Evolutionary conservation across 2,888 invertebrate species (phyloP).

Genomic region (Stegophylla sp.): DNA sequence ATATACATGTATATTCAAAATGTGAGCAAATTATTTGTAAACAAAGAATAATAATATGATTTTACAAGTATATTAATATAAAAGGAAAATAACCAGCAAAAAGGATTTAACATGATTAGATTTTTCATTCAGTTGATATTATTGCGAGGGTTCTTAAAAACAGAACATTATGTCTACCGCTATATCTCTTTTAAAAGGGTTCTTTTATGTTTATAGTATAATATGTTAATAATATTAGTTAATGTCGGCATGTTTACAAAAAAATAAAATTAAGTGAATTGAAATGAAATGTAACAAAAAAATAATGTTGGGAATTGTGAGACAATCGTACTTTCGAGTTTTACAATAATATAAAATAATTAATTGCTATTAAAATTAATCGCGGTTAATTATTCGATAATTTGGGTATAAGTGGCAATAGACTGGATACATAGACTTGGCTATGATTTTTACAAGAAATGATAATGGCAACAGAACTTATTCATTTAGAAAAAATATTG

Average conservation of each 20-base stretch:
- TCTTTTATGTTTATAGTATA: conserved; percentile 43
- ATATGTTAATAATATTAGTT: conserved; percentile 33
- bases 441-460: too few relatives aligned
- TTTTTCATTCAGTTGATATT: conserved; percentile 42
- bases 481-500: too few relatives aligned
- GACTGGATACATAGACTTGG: too few relatives aligned
- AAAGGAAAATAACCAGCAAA: conserved; percentile 34
- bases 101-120: conserved; percentile 41
- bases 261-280: not conserved
- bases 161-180: conserved; percentile 1
- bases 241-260: not conserved
- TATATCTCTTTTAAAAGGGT: not conserved
- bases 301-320: not conserved
- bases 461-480: too few relatives aligned
- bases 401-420: too few relatives aligned
- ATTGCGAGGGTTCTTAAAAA: conserved; percentile 27
- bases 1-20: not conserved
- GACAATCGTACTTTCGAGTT: not conserved
- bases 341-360: too few relatives aligned
- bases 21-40: conserved; percentile 23
- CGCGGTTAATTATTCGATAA: too few relatives aligned
- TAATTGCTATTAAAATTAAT: too few relatives aligned
- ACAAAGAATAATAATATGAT: conserved; percentile 43
- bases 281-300: not conserved
- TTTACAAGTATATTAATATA: not conserved